A percentile compares a stretch with the other conserved stretches of the same genome.
phyloP scores from a whole-genome alignment of 2,113 vertebrate species.

The Mus pahari region DNA sequence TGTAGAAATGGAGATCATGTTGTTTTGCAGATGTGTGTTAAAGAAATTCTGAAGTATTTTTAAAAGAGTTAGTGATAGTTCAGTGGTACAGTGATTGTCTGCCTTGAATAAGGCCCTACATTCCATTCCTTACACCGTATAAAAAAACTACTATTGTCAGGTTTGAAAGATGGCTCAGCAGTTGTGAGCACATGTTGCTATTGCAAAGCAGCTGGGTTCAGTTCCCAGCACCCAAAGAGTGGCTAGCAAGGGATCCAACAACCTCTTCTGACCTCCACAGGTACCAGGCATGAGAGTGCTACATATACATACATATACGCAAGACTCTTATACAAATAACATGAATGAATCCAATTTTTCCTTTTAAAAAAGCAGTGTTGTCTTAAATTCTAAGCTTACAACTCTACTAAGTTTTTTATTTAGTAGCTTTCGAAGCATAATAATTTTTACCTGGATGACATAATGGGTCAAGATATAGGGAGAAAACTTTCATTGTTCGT shows the following conservation, averaged over 20 bases:
- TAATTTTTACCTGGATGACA: background rate
- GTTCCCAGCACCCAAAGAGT: background rate
- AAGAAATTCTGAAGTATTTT: background rate
- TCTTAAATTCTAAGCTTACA: conserved; percentile 3
- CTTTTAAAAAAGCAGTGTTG: background rate
- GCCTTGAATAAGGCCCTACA: background rate
- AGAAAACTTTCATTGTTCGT: background rate
- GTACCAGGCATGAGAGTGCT: background rate
- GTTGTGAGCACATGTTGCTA: background rate
- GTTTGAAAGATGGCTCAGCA: background rate
- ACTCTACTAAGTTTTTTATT: conserved; percentile 37
- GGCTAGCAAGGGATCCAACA: background rate
- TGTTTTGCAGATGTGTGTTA: background rate
- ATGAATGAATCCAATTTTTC: background rate
- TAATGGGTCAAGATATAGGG: background rate
- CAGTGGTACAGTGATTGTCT: no score
- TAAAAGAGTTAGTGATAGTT: background rate
- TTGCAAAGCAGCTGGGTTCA: background rate
- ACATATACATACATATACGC: background rate
- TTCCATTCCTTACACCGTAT: background rate
- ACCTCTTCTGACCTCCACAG: background rate
- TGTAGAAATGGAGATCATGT: conserved; percentile 18
- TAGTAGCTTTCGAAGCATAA: background rate
- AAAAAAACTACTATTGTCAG: background rate
- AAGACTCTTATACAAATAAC: background rate